Evolutionary conservation across 1,140 invertebrate genomes (phyloP).

Genomic region (Lutraria rhynchaena): DNA sequence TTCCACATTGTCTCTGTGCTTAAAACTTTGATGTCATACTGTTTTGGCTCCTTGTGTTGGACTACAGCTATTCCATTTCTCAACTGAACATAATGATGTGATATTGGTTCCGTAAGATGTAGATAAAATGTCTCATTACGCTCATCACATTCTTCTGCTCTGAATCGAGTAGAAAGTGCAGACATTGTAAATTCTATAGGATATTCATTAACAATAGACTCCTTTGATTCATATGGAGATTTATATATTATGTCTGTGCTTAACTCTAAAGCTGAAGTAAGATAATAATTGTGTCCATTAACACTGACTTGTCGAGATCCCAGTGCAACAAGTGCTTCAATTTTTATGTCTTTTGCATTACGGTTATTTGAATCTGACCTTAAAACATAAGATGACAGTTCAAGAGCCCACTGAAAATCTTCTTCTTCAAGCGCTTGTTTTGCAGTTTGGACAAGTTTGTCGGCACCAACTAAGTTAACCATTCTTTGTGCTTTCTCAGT

Average conservation of each 20-base stretch:
- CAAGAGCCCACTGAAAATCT: slow-evolving; percentile 75
- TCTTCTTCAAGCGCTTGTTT: slow-evolving; percentile 64
- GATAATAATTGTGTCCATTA: slow-evolving; percentile 74
- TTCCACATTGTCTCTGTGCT: slow-evolving; percentile 57
- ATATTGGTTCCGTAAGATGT: slow-evolving; percentile 59
- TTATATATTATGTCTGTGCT: slow-evolving; percentile 57
- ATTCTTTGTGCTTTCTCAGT: slow-evolving; percentile 65
- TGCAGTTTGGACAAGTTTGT: slow-evolving; percentile 61
- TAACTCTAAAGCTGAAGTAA: slow-evolving; percentile 69
- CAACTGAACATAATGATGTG: slow-evolving; percentile 57
- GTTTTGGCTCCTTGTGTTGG: slow-evolving; percentile 23
- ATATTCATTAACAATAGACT: slow-evolving; percentile 45
- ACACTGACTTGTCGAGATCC: slow-evolving; percentile 68
- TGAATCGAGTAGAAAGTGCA: slow-evolving; percentile 62
- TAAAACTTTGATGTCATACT: slow-evolving; percentile 64
- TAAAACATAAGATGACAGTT: slow-evolving; percentile 65
- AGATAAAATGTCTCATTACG: slow-evolving; percentile 63
- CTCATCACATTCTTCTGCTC: slow-evolving; percentile 66
- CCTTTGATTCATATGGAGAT: slow-evolving; percentile 13
- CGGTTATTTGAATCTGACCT: slow-evolving; percentile 56
- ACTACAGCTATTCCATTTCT: slow-evolving; percentile 68
- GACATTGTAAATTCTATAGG: slow-evolving; percentile 62
- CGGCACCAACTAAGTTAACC: slow-evolving; percentile 66
- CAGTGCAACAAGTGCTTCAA: slow-evolving; percentile 64
- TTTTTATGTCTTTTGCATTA: slow-evolving; percentile 66